phyloP scores from a whole-genome alignment of 1,140 invertebrate genomes.

The Calliphora vicina region DNA sequence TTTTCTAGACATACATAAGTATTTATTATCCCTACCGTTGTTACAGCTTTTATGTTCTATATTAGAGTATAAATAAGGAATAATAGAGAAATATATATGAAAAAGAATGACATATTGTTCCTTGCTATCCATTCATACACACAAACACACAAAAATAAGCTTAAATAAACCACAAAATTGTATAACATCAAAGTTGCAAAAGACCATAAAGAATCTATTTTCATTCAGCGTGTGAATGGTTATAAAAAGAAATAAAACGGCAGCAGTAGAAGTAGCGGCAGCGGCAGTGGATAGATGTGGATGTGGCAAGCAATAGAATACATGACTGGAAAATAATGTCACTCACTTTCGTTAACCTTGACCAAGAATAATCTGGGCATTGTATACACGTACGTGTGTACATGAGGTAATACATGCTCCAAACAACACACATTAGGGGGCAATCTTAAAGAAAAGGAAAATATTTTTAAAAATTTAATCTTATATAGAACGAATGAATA shows the following conservation, averaged over 20 bases:
- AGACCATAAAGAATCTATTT: conserved; percentile 27
- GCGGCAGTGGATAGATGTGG: too few species aligned
- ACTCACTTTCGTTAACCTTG: conserved; percentile 27
- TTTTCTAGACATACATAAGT: too few species aligned
- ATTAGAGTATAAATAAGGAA: too few species aligned
- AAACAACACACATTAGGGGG: background rate
- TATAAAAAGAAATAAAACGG: background rate
- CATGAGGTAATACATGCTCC: background rate
- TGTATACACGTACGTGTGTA: background rate
- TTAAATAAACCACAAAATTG: too few species aligned
- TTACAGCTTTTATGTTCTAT: too few species aligned
- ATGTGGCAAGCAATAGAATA: background rate
- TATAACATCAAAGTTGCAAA: background rate
- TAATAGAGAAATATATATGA: too few species aligned
- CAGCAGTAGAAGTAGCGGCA: background rate
- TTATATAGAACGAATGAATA: too few species aligned
- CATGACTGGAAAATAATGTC: background rate
- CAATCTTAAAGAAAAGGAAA: background rate
- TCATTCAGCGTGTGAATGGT: conserved; percentile 12
- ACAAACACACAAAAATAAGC: too few species aligned
- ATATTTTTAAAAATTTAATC: background rate
- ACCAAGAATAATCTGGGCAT: conserved; percentile 8
- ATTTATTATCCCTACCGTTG: too few species aligned
- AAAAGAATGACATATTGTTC: too few species aligned
- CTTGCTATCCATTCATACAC: too few species aligned